Evolutionary conservation across 2,797 vertebrate genomes (phyloP), one percentile per base, ranked within the genome.

Genomic region (Alosa sapidissima): DNA sequence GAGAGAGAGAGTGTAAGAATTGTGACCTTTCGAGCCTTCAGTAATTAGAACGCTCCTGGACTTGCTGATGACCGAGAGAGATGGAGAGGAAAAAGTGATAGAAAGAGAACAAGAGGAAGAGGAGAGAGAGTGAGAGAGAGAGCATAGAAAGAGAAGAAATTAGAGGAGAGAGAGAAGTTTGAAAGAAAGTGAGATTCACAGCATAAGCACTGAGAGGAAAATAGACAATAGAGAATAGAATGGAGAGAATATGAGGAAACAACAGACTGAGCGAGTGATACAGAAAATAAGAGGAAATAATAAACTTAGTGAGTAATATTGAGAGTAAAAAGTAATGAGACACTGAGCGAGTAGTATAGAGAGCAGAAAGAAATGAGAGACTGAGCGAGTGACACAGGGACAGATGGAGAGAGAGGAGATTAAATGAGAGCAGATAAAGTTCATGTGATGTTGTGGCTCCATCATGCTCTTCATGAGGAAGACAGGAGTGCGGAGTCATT

Each of bases 51-150:
- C 3, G 16, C 54, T 55, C 54, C 16, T 16, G n/a, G 65, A 14
- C 65, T 14, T 72, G 62, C 85, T 83, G 68, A 88, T 87, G 84
- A 84, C 47, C 85, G 75, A 83, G 16, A 54, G 52, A 54, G 52
- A 13, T 11, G 13, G 55, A 49, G 55, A 14, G 55, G 81, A 9
- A 81, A 49, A 81, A 72, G 14, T 16, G 8, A 24, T 24, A 51
- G 60, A 72, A 28, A 1, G 60, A 33, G 10, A 19, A 6, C 11
- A 5, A 21, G 55, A 3, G 6, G 21, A 2, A 60, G 21, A 6
- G 8, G 7, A 62, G 58, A 62, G 58, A 62, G 58, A 62, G 21
- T 24, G 21, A 33, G 11, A 13, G 11, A 72, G 65, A 36, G 11
- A 72, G 28, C 4, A 72, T 5, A 36, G 13, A 72, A 36, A 9